These are phyloP conservation scores for Ceratoteleas bidentatus DNA, from an alignment of 1,140 invertebrate species.

Conservation along the genomic window DNA sequence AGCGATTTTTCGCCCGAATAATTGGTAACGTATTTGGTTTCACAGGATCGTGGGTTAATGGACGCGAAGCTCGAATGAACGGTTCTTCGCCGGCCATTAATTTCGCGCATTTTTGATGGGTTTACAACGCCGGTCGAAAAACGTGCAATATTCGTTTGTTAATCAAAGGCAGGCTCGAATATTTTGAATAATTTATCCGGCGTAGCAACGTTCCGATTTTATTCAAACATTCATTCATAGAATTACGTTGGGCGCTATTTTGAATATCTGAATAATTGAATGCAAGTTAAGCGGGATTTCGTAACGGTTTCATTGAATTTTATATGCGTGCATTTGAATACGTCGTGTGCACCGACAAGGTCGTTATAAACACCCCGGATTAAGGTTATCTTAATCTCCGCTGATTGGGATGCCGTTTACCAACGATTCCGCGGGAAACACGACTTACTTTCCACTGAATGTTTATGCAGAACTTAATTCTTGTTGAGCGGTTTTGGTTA, in stretches of 20 bases:
- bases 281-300: slow-evolving; percentile 57
- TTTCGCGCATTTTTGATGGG: background rate
- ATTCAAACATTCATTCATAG: slow-evolving; percentile 59
- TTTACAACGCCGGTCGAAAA: slow-evolving; percentile 14
- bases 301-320: slow-evolving; percentile 63
- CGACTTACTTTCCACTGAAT: slow-evolving; percentile 2
- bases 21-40: slow-evolving; percentile 15
- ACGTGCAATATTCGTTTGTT: slow-evolving; percentile 9
- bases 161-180: slow-evolving; percentile 28
- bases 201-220: slow-evolving; percentile 32
- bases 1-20: background rate
- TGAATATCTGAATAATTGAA: slow-evolving; percentile 66
- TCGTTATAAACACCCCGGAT: slow-evolving; percentile 51
- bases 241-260: slow-evolving; percentile 57
- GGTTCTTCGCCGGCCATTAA: background rate
- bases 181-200: slow-evolving; percentile 40
- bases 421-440: slow-evolving; percentile 27
- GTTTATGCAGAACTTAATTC: too few species aligned
- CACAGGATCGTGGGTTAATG: slow-evolving; percentile 17
- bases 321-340: slow-evolving; percentile 60
- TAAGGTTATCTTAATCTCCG: slow-evolving; percentile 45
- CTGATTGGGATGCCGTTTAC: slow-evolving; percentile 30
- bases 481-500: too few species aligned
- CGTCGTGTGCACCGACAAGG: slow-evolving; percentile 29
- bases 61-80: slow-evolving; percentile 22